Evolutionary conservation across 2,797 vertebrate species (phyloP), one percentile per base, ranked within the genome.

Genomic region (Propithecus deckenii): DNA sequence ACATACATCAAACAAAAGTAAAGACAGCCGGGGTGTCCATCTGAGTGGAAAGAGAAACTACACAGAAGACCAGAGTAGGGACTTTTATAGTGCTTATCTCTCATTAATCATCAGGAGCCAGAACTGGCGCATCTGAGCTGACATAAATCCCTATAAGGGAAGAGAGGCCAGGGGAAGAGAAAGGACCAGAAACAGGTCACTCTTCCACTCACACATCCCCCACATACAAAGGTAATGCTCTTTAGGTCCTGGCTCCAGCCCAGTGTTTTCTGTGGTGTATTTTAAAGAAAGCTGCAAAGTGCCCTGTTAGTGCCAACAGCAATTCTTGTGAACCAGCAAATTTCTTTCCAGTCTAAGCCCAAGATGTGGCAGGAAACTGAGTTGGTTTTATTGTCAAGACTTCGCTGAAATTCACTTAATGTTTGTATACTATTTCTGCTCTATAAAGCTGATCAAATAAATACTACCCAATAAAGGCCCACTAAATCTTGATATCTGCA

Each of bases 401-500:
- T 87, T 28, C 61, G 78, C 35, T 89, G 67, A 93, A 74, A 96
- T 74, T 83, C 52, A 83, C 25, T 91, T 91, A 71, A 63, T 86
- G 43, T 74, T n/a, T 93, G 15, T 38, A 78, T 80, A 75, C 35
- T 91, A 65, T 15, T 72, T 86, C 61, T 86, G 38, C 48, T 65
- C 61, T 93, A 86, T 83, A 89, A 63, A 91, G 22, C 23, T 72
- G 22, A 88, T 92, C 63, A 88, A 96, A 93, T 87, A 96, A 96
- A 95, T 35, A 89, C n/a, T 67, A 81, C 18, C 61, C 52, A 94
- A 41, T 57, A 94, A 90, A 95, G 67, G 46, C 28, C 35, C 71
- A 74, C 71, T 74, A 75, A 85, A 87, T 48, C 85, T 46, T 83
- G 28, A 30, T 52, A 52, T 14, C 46, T 87, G 46, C 65, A 79